phyloP scores from a whole-genome alignment of 1,140 invertebrate species.

The Periplaneta americana region DNA sequence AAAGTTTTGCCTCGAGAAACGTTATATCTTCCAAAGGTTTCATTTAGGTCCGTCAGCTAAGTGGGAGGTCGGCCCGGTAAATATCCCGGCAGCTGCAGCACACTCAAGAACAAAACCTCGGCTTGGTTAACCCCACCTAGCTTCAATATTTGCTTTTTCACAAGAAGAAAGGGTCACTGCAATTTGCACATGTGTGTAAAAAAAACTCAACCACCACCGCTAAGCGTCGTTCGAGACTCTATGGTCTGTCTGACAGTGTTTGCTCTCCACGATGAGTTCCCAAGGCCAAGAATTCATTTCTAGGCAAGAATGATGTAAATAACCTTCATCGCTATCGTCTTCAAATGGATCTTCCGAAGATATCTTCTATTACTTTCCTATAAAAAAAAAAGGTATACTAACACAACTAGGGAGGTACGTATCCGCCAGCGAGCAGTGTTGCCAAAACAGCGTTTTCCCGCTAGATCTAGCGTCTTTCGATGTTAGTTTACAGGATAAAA shows the following conservation, averaged over 20 bases:
- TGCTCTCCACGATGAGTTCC: background rate
- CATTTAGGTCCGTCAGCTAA: background rate
- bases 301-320: background rate
- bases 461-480: no score
- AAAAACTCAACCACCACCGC: background rate
- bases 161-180: background rate
- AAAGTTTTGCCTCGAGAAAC: background rate
- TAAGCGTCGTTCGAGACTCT: background rate
- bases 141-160: background rate
- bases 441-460: no score
- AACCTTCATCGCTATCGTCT: no score
- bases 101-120: background rate
- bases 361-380: no score
- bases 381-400: no score
- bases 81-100: background rate
- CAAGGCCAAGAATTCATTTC: background rate
- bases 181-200: background rate
- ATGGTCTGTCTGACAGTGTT: no score
- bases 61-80: background rate
- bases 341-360: no score
- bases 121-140: background rate
- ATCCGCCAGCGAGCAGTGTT: no score
- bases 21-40: background rate
- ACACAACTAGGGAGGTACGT: no score
- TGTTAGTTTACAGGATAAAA: no score